Percentiles rank a stretch among this genome's conserved stretches.
Conservation (phyloP, 1,140 invertebrate genomes). For the Aphidius ervi region DNA sequence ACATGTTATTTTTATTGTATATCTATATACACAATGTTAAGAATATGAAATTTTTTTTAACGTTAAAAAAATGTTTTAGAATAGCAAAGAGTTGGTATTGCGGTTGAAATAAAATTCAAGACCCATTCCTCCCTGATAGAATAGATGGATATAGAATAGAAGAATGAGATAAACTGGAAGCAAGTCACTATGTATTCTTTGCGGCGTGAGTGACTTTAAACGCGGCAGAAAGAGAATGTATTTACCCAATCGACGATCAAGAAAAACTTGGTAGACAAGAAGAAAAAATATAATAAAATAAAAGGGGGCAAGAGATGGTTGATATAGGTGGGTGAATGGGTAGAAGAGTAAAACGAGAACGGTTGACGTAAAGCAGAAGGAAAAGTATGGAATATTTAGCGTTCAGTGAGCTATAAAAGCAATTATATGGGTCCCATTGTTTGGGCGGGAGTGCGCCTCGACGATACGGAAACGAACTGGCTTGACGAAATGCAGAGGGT, state of each 20-base stretch:
- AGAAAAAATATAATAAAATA: constrained; percentile 12
- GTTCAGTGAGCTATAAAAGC: constrained; percentile 53
- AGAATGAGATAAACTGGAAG: constrained; percentile 9
- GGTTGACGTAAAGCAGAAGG: constrained; percentile 33
- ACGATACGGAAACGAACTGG: constrained; percentile 42
- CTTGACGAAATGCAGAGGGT: constrained; percentile 10
- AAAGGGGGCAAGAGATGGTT: constrained; percentile 7
- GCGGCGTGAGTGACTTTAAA: constrained; percentile 16
- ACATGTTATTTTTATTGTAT: no score
- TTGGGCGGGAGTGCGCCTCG: constrained; percentile 48
- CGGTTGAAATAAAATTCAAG: constrained; percentile 20
- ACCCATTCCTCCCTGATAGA: background rate
- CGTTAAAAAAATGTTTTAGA: constrained; percentile 7
- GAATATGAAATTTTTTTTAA: no score
- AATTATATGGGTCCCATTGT: constrained; percentile 53
- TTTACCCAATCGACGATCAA: constrained; percentile 19
- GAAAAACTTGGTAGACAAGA: constrained; percentile 13
- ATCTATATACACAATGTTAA: no score
- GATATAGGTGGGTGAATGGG: constrained; percentile 17
- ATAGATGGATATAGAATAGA: no score
- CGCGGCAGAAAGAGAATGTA: constrained; percentile 18
- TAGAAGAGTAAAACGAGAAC: constrained; percentile 35
- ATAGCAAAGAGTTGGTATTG: constrained; percentile 21
- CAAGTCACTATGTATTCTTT: constrained; percentile 11
- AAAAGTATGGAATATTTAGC: constrained; percentile 54